A percentile compares a stretch with the other conserved stretches of the same genome.
Conservation (phyloP, 2,797 vertebrate genomes). For the Buphagus erythrorhynchus region DNA sequence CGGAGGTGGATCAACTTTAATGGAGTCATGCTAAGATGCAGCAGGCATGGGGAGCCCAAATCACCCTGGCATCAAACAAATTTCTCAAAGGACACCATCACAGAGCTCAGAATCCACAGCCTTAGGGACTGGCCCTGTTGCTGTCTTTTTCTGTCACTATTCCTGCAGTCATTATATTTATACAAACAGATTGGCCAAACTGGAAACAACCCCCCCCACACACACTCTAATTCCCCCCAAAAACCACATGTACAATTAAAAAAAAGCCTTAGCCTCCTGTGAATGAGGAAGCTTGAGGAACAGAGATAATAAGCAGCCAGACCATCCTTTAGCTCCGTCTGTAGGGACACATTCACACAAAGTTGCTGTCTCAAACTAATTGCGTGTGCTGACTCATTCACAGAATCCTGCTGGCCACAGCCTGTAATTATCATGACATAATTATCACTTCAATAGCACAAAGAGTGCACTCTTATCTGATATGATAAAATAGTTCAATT, state of each 20-base stretch:
- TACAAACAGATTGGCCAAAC: background rate
- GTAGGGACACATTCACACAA: conserved; percentile 3
- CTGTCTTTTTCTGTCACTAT: background rate
- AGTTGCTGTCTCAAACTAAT: conserved; percentile 37
- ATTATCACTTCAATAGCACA: conserved; percentile 67
- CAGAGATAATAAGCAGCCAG: background rate
- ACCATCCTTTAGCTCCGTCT: background rate
- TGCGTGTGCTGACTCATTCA: conserved; percentile 59
- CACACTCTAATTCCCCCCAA: rapidly evolving
- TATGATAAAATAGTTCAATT: conserved; percentile 72
- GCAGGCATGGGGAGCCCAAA: background rate
- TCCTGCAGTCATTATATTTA: background rate
- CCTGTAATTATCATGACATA: conserved; percentile 67
- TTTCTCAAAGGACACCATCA: background rate
- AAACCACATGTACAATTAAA: background rate
- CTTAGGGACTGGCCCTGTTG: background rate
- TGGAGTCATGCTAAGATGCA: background rate
- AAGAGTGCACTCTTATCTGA: conserved; percentile 58
- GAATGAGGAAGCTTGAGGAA: background rate
- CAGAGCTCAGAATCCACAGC: background rate
- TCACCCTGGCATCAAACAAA: background rate
- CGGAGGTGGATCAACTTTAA: background rate
- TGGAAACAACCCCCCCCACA: background rate
- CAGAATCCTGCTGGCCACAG: conserved; percentile 39
- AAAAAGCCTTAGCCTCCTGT: background rate